These are phyloP conservation scores for Microctonus hyperodae DNA, from an alignment of 2,888 invertebrate genomes.

Conservation along the genomic window DNA sequence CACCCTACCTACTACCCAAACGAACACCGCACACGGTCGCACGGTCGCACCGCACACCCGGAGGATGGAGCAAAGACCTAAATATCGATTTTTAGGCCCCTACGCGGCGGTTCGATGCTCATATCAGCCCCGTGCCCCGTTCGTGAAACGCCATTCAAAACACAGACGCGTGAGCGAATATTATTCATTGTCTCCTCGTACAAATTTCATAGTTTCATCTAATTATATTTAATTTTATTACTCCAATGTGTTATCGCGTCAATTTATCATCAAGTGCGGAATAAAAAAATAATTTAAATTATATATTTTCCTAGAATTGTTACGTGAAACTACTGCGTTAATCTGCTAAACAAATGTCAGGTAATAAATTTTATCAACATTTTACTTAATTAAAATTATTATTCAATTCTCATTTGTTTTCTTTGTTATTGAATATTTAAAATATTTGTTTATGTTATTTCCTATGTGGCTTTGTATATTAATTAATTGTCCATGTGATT, in stretches of 20 bases:
- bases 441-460: background rate
- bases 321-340: too few relatives aligned
- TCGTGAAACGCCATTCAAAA: constrained; percentile 57
- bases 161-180: constrained; percentile 50
- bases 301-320: too few relatives aligned
- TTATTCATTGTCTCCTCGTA: constrained; percentile 23
- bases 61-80: constrained; percentile 74
- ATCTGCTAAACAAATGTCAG: background rate
- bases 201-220: constrained; percentile 1
- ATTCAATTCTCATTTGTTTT: background rate
- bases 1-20: constrained; percentile 49
- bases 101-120: constrained; percentile 67
- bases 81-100: constrained; percentile 76
- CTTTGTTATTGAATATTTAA: background rate
- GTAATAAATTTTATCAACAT: background rate
- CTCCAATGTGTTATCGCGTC: too few relatives aligned
- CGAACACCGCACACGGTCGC: constrained; percentile 38
- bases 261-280: too few relatives aligned
- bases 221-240: background rate
- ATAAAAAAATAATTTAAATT: too few relatives aligned
- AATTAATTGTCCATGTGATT: too few relatives aligned
- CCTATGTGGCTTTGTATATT: too few relatives aligned
- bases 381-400: background rate
- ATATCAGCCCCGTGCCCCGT: constrained; percentile 58
- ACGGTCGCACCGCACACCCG: constrained; percentile 40